A percentile compares a stretch with the other conserved stretches of the same genome.
phyloP scores from a whole-genome alignment of 2,113 vertebrate species.

The Climacteris rufus region DNA sequence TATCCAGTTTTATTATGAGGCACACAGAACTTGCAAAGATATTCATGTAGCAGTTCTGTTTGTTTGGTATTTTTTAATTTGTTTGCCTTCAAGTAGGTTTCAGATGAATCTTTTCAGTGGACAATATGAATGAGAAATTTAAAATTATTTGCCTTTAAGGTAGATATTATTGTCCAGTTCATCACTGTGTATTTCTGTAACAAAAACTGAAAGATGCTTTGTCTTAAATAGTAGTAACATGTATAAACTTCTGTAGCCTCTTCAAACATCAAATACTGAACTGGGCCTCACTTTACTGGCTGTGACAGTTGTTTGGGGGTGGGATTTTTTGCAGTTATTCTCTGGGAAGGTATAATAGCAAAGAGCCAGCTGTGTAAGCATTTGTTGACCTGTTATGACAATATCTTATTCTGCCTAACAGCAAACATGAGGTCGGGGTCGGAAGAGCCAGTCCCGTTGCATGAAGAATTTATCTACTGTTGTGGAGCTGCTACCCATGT shows the following conservation, averaged over 20 bases:
- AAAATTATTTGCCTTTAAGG: neutral
- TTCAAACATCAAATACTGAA: neutral
- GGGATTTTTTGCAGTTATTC: neutral
- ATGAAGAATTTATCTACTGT: conserved; percentile 75
- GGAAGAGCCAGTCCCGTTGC: conserved; percentile 68
- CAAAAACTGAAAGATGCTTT: neutral
- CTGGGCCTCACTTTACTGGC: neutral
- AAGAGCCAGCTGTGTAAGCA: neutral
- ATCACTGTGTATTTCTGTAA: neutral
- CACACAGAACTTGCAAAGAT: neutral
- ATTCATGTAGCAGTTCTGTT: neutral
- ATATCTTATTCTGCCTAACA: conserved; percentile 38
- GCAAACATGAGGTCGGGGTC: neutral
- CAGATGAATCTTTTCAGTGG: neutral
- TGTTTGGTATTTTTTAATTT: neutral
- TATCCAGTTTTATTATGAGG: neutral
- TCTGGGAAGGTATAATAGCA: neutral
- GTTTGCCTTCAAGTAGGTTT: neutral
- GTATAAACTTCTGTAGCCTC: neutral
- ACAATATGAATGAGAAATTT: neutral
- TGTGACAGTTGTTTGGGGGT: neutral
- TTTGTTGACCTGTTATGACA: neutral
- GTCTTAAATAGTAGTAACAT: neutral
- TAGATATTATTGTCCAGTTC: neutral
- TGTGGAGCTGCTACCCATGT: conserved; percentile 75